Evolutionary conservation across 1,140 invertebrate genomes (phyloP).

Genomic region (Drosophila nikananu): DNA sequence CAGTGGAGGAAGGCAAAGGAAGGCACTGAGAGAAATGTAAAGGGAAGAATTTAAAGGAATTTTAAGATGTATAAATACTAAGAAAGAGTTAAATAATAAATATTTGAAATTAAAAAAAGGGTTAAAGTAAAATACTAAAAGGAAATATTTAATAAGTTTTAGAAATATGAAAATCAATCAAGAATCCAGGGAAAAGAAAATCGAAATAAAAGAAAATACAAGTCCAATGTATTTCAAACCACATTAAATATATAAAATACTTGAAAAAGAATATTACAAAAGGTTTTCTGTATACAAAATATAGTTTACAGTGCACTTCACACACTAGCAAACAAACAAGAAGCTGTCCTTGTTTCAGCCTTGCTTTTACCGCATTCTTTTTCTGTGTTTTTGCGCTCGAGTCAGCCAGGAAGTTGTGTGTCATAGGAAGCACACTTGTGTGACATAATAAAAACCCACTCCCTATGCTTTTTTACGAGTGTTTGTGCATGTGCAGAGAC

Average conservation of each 20-base stretch:
- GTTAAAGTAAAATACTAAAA: too few relatives aligned
- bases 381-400: conserved; percentile 28
- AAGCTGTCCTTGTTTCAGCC: conserved; percentile 32
- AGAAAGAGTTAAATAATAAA: background rate
- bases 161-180: too few relatives aligned
- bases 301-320: background rate
- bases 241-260: too few relatives aligned
- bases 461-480: conserved; percentile 49
- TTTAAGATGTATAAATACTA: too few relatives aligned
- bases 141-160: background rate
- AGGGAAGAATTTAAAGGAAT: background rate
- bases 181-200: too few relatives aligned
- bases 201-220: too few relatives aligned
- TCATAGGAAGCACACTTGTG: conserved; percentile 81
- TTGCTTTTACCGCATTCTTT: conserved; percentile 17
- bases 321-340: conserved; percentile 23
- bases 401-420: conserved; percentile 75
- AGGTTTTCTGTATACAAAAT: too few relatives aligned
- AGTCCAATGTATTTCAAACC: too few relatives aligned
- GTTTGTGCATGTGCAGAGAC: conserved; percentile 20
- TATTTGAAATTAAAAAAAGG: too few relatives aligned
- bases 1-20: conserved; percentile 35
- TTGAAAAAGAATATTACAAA: too few relatives aligned
- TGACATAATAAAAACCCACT: conserved; percentile 77
- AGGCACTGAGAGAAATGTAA: conserved; percentile 5